Conservation (phyloP, 1,140 invertebrate genomes). For the Drosophila sechellia region DNA sequence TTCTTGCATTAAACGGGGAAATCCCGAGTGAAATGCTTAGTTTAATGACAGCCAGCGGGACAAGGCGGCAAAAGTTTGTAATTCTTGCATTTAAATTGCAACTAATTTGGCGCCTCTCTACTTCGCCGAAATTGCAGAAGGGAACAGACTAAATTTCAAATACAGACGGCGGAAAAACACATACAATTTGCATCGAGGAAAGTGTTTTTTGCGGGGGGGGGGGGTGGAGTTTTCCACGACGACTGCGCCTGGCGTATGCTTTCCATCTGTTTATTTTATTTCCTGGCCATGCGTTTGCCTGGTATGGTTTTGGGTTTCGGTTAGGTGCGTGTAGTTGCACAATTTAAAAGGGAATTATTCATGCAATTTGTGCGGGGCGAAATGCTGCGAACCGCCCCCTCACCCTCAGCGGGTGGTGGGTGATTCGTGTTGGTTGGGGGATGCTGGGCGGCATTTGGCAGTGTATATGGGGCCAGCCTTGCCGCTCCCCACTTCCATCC, state of each 20-base stretch:
- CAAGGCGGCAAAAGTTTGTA: conserved; percentile 56
- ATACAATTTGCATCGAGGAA: conserved; percentile 78
- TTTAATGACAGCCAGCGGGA: conserved; percentile 42
- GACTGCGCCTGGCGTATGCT: conserved; percentile 30
- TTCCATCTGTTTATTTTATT: conserved; percentile 69
- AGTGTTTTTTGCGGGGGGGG: conserved; percentile 41
- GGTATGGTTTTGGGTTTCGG: conserved; percentile 5
- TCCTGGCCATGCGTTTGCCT: conserved; percentile 24
- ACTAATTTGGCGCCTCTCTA: conserved; percentile 69
- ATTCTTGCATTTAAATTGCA: conserved; percentile 77
- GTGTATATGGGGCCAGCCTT: not conserved
- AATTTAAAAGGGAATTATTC: conserved; percentile 84
- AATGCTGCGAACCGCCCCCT: not conserved
- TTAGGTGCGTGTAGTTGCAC: conserved; percentile 59
- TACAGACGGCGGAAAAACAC: conserved; percentile 63
- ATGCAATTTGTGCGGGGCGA: conserved; percentile 84
- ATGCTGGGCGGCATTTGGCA: too few species aligned
- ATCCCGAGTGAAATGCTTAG: conserved; percentile 48
- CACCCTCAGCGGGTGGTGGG: not conserved
- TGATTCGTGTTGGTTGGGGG: not conserved
- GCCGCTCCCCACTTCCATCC: not conserved
- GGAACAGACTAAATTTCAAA: conserved; percentile 59
- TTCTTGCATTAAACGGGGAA: conserved; percentile 26
- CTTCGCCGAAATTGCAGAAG: conserved; percentile 4
- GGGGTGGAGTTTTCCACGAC: not conserved